Percentiles rank a stretch among this genome's conserved stretches.
These are phyloP conservation scores for Ladona fulva DNA, from an alignment of 1,140 invertebrate genomes.

Conservation along the genomic window DNA sequence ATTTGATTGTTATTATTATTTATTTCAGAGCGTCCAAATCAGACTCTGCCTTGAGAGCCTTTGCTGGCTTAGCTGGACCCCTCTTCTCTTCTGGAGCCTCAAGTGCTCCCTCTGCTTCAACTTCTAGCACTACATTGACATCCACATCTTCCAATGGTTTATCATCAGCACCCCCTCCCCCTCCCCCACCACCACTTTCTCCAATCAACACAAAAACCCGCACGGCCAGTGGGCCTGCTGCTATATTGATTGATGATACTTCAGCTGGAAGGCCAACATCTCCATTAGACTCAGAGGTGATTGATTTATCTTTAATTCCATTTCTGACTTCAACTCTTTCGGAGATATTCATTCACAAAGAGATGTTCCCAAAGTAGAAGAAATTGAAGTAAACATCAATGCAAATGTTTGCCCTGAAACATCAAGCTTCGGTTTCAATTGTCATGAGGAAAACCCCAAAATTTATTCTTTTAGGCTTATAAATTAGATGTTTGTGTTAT, in stretches of 20 bases:
- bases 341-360: no score
- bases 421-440: no score
- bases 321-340: no score
- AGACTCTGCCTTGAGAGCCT: slow-evolving; percentile 46
- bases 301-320: no score
- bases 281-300: slow-evolving; percentile 45
- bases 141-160: background rate
- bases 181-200: slow-evolving; percentile 32
- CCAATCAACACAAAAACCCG: slow-evolving; percentile 46
- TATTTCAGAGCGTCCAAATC: slow-evolving; percentile 45
- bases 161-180: background rate
- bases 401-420: no score
- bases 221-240: slow-evolving; percentile 51
- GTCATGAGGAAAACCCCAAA: no score
- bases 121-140: background rate
- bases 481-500: no score
- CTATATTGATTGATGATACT: slow-evolving; percentile 23
- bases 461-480: no score
- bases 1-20: no score
- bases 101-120: background rate
- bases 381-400: no score
- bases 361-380: no score
- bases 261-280: slow-evolving; percentile 46
- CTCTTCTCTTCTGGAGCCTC: background rate
- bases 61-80: slow-evolving; percentile 36